Base-by-base conservation (phyloP, 2,113 vertebrate genomes). In the Sphyrna mokarran region DNA sequence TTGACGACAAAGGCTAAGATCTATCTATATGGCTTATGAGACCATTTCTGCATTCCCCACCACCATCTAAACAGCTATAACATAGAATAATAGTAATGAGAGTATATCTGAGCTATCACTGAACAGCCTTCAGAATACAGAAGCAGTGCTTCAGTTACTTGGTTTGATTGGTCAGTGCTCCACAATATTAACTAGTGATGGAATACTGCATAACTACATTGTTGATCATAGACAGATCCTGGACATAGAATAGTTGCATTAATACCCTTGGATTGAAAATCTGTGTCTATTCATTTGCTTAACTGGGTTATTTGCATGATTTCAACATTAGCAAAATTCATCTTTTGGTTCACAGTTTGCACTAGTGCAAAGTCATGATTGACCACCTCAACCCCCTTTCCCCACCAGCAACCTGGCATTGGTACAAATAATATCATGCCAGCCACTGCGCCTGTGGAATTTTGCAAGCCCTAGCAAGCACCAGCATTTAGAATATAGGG, bases 391-490 rank as follows among this genome's bases (percentile, higher is more conserved):
- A 76, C 22, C 20, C 40, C 94, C 48, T 72, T 37, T 37, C 63
- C 40, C 68, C 40, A 72, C 40, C 3, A 23, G 11, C 20, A 72
- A 2, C 80, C 33, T 93, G 89, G 89, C 89, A 66, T 16, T 66
- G 63, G 16, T 68, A 68, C 89, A 93, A 93, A 61, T 18, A 37
- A 93, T 93, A 63, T 93, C 3, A 14, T 63, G 54, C 54, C 58
- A 63, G 29, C 87, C 87, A 29, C 10, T 66, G 61, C n/a, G 33
- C 37, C 63, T 93, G 61, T 93, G 89, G 61, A 68, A 93, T 93
- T 93, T 93, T 93, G 89, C 89, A 93, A 91, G 89, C 61, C 89
- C 89, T 91, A 16, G 89, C 89, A 91, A 93, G 58, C 61, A 93
- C 63, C 61, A 93, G 61, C 18, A 66, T n/a, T 68, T 40, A 20